Evolutionary conservation across 2,797 vertebrate species (phyloP).

Genomic region (Meda fulgida): DNA sequence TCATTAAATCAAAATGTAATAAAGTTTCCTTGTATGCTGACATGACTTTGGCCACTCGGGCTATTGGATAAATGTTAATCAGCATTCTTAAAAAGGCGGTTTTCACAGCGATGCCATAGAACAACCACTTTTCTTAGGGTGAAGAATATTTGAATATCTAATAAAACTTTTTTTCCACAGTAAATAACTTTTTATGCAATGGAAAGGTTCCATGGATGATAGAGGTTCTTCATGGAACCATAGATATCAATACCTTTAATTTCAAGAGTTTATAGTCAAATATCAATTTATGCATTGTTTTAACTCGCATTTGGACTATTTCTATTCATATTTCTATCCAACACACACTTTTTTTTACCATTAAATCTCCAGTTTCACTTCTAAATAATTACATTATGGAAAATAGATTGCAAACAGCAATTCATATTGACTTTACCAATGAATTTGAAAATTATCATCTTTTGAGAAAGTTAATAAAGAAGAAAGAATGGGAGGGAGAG

Average conservation of each 20-base stretch:
- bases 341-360: neutral
- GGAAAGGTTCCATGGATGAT: neutral
- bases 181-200: neutral
- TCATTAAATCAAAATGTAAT: neutral
- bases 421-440: neutral
- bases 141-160: neutral
- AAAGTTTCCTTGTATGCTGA: neutral
- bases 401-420: neutral
- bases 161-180: neutral
- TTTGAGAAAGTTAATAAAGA: constrained; percentile 22
- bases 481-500: constrained; percentile 3
- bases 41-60: neutral
- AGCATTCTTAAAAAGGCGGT: neutral
- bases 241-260: neutral
- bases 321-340: neutral
- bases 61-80: neutral
- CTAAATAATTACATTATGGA: neutral
- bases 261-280: neutral
- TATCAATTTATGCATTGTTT: neutral
- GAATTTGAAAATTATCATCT: neutral
- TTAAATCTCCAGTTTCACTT: neutral
- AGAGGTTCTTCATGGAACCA: neutral
- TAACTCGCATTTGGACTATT: neutral
- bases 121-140: neutral
- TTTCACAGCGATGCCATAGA: neutral